Base-by-base conservation (phyloP, 2,113 vertebrate species). In the Chaenocephalus aceratus region DNA sequence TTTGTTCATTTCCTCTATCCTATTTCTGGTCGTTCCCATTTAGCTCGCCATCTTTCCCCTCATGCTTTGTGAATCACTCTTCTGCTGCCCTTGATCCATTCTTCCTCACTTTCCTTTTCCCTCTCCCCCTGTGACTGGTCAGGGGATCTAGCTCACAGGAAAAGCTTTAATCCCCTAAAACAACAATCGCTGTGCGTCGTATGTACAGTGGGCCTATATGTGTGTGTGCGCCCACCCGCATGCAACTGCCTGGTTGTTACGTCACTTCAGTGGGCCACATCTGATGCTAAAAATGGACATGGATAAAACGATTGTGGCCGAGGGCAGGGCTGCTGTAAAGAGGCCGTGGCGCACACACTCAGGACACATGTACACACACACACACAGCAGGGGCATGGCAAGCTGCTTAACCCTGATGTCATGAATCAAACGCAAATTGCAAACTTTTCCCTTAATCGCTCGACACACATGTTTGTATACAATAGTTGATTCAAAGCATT, bases 261-360 rank as follows among this genome's bases (percentile, higher is more conserved):
- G 70, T 91, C 90, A 94, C 88, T 90, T 89, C 94, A 64, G 92
- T 89, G 92, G 94, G 91, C 93, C 92, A 87, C 80, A 92, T 88
- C 86, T 89, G 91, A 94, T 87, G 79, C 92, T 94, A 93, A 93
- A 94, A 94, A 91, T 92, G 91, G 91, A 90, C 78, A 70, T 78
- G 71, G 89, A 92, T 92, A 88, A 93, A 92, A 91, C 82, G 86
- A 92, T 90, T 95, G 94, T 96, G 94, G 94, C 94, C 89, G 48
- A 84, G 79, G 80, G 80, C 79, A 83, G 53, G 65, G 52, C 84
- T 88, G 88, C 85, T 86, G 88, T 83, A 85, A 52, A 30, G 41
- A 80, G 53, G 70, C 77, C 67, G 41, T 44, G 16, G 68, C 18
- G 18, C 34, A 48, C 73, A 75, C 45, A 36, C 74, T 53, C 52